Conservation (phyloP, 2,113 vertebrate genomes). For the Tiliqua scincoides region DNA sequence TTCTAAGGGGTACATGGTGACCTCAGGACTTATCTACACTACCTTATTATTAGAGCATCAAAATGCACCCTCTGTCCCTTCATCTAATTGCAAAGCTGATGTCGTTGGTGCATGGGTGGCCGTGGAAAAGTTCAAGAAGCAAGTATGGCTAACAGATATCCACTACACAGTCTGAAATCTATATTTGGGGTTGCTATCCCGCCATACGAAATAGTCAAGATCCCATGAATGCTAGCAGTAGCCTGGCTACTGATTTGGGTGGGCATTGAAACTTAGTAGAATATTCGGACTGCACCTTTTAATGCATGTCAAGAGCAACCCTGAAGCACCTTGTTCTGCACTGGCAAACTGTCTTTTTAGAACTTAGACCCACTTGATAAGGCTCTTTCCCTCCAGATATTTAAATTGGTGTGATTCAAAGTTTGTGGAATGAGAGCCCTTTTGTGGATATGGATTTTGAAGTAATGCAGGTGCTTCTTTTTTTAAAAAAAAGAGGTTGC, state of each 20-base stretch:
- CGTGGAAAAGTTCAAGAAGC: constrained; percentile 11
- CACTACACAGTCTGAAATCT: rapidly evolving
- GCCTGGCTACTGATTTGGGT: constrained; percentile 6
- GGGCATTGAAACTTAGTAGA: neutral
- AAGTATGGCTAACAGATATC: neutral
- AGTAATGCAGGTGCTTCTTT: neutral
- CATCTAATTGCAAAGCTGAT: neutral
- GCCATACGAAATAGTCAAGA: neutral
- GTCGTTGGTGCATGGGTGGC: neutral
- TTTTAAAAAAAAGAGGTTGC: neutral
- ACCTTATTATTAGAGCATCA: neutral
- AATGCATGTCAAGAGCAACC: neutral
- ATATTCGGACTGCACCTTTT: neutral
- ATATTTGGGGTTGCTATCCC: rapidly evolving
- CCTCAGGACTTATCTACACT: constrained; percentile 13
- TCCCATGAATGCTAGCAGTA: neutral
- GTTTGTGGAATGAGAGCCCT: neutral
- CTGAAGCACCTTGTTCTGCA: neutral
- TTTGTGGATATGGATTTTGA: neutral
- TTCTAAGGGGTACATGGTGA: neutral
- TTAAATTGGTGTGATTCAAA: neutral
- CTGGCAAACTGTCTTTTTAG: neutral
- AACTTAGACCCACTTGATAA: neutral
- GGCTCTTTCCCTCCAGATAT: neutral
- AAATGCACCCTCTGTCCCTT: neutral